These are phyloP conservation scores for Agriopis marginaria DNA, from an alignment of 2,888 invertebrate genomes.

Conservation along the genomic window DNA sequence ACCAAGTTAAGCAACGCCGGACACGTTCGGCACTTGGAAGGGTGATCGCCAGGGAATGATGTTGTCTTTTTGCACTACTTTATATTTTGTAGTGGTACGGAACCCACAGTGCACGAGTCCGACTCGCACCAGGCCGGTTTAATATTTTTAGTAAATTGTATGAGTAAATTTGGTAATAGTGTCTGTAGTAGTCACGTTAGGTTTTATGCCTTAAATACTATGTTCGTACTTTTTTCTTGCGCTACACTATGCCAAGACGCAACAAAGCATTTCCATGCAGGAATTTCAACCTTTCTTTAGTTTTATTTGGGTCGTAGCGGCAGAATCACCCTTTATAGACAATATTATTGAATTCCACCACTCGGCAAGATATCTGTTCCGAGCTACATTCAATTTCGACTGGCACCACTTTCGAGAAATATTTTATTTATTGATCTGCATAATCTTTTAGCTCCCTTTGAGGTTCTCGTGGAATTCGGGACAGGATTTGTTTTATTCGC, in stretches of 20 bases:
- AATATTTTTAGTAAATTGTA: no score
- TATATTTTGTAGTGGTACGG: no score
- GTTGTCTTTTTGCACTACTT: no score
- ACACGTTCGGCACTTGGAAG: no score
- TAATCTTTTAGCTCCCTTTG: slow-evolving; percentile 53
- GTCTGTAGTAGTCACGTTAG: no score
- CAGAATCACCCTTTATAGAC: slow-evolving; percentile 58
- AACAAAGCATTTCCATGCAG: slow-evolving; percentile 46
- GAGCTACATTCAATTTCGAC: slow-evolving; percentile 59
- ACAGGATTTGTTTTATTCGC: slow-evolving; percentile 44
- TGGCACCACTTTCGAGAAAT: slow-evolving; percentile 56
- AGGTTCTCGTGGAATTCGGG: slow-evolving; percentile 50
- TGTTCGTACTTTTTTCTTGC: not conserved
- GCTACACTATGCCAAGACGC: slow-evolving; percentile 28
- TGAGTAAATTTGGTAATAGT: no score
- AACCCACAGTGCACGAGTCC: no score
- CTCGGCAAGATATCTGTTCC: slow-evolving; percentile 54
- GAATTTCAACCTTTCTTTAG: slow-evolving; percentile 48
- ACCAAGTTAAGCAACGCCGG: no score
- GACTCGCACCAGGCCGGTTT: no score
- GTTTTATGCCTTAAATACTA: not conserved
- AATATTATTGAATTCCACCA: slow-evolving; percentile 68
- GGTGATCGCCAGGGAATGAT: no score
- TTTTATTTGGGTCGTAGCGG: slow-evolving; percentile 49
- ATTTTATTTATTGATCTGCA: slow-evolving; percentile 69